Evolutionary conservation across 2,888 invertebrate genomes (phyloP), one percentile per base, ranked within the genome.

Genomic region (Ceramica pisi): DNA sequence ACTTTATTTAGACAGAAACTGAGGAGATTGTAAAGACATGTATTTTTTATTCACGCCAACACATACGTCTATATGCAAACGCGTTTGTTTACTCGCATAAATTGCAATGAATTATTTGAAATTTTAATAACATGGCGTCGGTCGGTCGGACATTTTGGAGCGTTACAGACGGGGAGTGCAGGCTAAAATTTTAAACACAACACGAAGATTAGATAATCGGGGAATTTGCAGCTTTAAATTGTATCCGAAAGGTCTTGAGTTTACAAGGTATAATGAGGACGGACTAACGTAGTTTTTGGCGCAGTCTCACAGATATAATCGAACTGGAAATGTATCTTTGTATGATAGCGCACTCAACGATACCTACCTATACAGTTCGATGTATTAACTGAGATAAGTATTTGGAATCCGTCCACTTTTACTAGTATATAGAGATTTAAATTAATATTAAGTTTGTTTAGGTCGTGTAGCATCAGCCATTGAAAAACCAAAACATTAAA

Each of bases 11-110:
- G 44, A 65, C 38, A 67, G 53, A 59, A 63, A 63, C 44, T 35
- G 50, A 6, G 16, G 21, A 48, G 56, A 65, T 56, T 71, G 50
- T 74, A 71, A 80, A 69, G 50, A 82, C 44, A 75, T 63, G 62
- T 57, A 51, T 48, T 75, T 64, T 73, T 67, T 76, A 84, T 86
- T 82, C 75, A 82, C 73, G 75, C 51, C 62, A 72, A 78, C 61
- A 64, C 57, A 78, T 66, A 63, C 70, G 65, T 76, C 67, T 80
- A 64, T 78, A 78, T 78, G 78, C 65, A 82, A 86, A 84, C 75
- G 68, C 51, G 78, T 86, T 82, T 86, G 84, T 86, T 84, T 86
- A 82, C 82, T 73, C 78, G 48, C 75, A 72, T 78, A 80, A 81
- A 85, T 75, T 75, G 80, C 67, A 78, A 82, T 76, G 67, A 78